Base-by-base conservation (phyloP, 2,888 invertebrate genomes). In the Ophioninae sp. region DNA sequence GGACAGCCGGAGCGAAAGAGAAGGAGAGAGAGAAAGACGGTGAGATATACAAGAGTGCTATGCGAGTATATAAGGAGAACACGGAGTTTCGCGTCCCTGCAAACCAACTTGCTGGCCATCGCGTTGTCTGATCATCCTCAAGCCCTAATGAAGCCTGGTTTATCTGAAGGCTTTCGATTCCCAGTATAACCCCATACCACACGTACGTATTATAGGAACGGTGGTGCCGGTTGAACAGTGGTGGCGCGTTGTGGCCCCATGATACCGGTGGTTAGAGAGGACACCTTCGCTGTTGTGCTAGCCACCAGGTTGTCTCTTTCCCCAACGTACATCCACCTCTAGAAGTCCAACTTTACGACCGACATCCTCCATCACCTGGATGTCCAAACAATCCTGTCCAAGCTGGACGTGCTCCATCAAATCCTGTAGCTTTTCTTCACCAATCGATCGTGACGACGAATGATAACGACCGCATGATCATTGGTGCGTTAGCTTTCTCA, bases 131-230 rank as follows among this genome's bases (percentile, higher is more conserved):
- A 93, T 93, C 93, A 92, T 92, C 91, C 92, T 91, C 91, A 79
- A 84, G 92, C 90, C 91, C 92, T 93, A 93, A 93, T 93, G 93
- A 93, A 93, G 92, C 90, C 90, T 92, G 92, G 89, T 93, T 93
- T 92, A 93, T 93, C 92, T 92, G 91, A 91, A 91, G 91, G 90
- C 91, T 91, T 91, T 93, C 92, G 92, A 92, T 93, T 93, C 93
- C 89, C 91, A 91, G 92, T 93, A 93, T 92, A 92, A 91, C 91
- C 91, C 92, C 91, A 90, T 92, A 91, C 92, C 91, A 91, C 90
- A 89, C 90, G 90, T 90, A 88, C 86, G 87, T 79, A 64, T 73
- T 67, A 71, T 71, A 72, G n/a, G 71, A 20, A 64, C 30, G 30
- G 61, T 68, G 77, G 51, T 78, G 77, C 59, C 73, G 77, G 63